Base-by-base conservation (phyloP, 2,113 vertebrate genomes). In the Corydoras sp. region DNA sequence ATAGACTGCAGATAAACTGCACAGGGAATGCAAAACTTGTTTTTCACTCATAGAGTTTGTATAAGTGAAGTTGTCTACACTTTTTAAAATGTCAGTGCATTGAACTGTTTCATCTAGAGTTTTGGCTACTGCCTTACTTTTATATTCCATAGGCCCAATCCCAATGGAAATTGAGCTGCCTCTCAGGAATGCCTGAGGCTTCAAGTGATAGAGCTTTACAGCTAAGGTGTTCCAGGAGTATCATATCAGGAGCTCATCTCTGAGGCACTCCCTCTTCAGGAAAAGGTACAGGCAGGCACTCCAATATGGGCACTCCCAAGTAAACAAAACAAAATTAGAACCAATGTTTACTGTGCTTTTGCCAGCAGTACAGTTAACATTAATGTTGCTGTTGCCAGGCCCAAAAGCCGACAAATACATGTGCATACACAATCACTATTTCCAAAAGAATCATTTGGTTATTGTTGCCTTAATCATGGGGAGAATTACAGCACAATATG, bases 141-240 rank as follows among this genome's bases (percentile, higher is more conserved):
- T 24, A 59, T 77, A 77, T 81, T 81, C 76, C 71, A 76, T 74
- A 80, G 79, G 81, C 81, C 75, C 81, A 81, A 81, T 86, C 84
- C 78, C 81, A 35, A 73, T 81, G 77, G 85, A 87, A 85, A 86
- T 77, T 53, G 63, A 86, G 82, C 83, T 84, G 77, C 79, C 83
- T 78, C 82, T 87, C 81, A 86, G 87, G 88, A 88, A 88, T 86
- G 86, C 82, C 85, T 82, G 79, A 83, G 73, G 84, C 82, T 83
- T 84, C 85, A 86, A 86, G 83, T 77, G 50, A 79, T 77, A 84
- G 81, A 81, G 6, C 76, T 79, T 89, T 88, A 85, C 82, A 85
- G 83, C 79, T 72, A 73, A 75, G 80, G 82, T 83, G 80, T 82
- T 81, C 84, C 80, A 60, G 63, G 76, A 83, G 82, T 83, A 84